Evolutionary conservation across 1,140 invertebrate species (phyloP), one percentile per base, ranked within the genome.

Genomic region (Hylaeus volcanicus): DNA sequence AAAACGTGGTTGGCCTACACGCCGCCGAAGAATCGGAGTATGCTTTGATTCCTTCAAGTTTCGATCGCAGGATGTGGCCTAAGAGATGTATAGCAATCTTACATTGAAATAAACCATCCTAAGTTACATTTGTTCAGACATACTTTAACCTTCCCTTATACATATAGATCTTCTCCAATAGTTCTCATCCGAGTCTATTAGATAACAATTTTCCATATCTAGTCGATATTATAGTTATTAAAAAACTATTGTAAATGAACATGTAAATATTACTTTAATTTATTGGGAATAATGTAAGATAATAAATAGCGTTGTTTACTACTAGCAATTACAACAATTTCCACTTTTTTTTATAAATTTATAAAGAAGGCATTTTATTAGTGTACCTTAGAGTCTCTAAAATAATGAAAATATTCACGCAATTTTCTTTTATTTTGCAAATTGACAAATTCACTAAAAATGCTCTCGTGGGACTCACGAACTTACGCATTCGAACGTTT

Each of bases 1-100:
- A 73, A 86, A 86, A 86, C 73, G 76, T 83, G 70, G 70, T 61
- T 80, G 60, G 69, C 48, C 74, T 74, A 74, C 85, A 56, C 85
- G 51, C 79, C 79, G 51, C 48, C 64, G 56, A 72, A 74, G 55
- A 73, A 83, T 75, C 61, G 56, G 82, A 68, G 74, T 69, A 71
- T 74, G 71, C 63, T 79, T 65, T 78, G 58, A 55, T 74, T 72
- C 71, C 71, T 61, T 79, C 63, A 74, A 70, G 79, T 64, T 87
- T 87, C 86, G 86, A 87, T 87, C 85, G 84, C 39, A 26, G 65
- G 26, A 53, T 69, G 63, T 60, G 56, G 48, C 11, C 65, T 26
- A 72, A 39, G 53, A 15, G n/a, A 60, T 63, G 56, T 48, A 63
- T 51, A 76, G 55, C 53, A 12, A 11, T 63, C 53, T 69, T 48